A percentile compares a stretch with the other conserved stretches of the same genome.
Evolutionary conservation across 2,797 vertebrate genomes (phyloP).

Genomic region (Hozukius guyotensis): DNA sequence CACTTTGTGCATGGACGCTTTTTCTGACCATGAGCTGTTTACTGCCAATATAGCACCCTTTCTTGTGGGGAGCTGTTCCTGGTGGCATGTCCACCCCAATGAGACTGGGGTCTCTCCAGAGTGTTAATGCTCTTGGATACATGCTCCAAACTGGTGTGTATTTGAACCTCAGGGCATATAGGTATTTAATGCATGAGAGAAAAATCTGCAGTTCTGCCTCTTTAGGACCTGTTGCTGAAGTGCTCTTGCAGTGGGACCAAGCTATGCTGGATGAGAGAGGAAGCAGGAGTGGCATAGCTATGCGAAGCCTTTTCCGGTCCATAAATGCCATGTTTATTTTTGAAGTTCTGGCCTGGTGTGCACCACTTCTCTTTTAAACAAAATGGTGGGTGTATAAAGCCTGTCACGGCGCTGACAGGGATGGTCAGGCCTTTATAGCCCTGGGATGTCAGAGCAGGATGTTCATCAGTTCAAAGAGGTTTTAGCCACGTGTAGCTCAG

Average conservation of each 20-base stretch:
- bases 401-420: constrained; percentile 59
- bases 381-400: constrained; percentile 65
- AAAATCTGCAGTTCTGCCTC: constrained; percentile 37
- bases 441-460: constrained; percentile 54
- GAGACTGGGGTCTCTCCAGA: neutral
- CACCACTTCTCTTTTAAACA: constrained; percentile 68
- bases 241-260: constrained; percentile 35
- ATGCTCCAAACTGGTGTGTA: neutral
- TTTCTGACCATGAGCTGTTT: neutral
- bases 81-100: neutral
- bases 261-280: constrained; percentile 55
- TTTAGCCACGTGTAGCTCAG: constrained; percentile 50
- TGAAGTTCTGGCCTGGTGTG: constrained; percentile 67
- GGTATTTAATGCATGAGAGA: constrained; percentile 30
- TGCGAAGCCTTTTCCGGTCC: constrained; percentile 66
- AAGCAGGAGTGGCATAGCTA: constrained; percentile 68
- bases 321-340: constrained; percentile 81
- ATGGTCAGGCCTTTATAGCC: constrained; percentile 57
- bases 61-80: neutral
- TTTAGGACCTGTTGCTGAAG: constrained; percentile 56
- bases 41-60: neutral
- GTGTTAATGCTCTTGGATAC: neutral
- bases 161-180: neutral
- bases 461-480: constrained; percentile 56
- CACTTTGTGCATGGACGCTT: neutral